phyloP scores from a whole-genome alignment of 2,888 invertebrate species.

The Subacronicta megacephala region DNA sequence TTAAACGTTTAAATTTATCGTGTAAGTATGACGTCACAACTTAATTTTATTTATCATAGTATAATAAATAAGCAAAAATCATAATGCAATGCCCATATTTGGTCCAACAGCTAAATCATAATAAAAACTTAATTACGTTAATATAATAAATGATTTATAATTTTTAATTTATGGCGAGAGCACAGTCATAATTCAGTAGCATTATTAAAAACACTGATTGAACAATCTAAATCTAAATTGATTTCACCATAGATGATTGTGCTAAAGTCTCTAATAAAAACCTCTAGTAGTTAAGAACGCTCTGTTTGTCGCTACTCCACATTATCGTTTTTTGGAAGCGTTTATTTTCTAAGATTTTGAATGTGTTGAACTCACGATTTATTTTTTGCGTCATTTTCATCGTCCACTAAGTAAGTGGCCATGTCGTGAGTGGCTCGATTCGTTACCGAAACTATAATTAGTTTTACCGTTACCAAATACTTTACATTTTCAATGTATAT shows the following conservation, averaged over 20 bases:
- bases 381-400: constrained; percentile 78
- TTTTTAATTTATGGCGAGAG: constrained; percentile 47
- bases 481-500: constrained; percentile 77
- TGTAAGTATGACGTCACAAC: constrained; percentile 41
- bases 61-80: constrained; percentile 48
- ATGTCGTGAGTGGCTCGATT: constrained; percentile 83
- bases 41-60: constrained; percentile 25
- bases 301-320: constrained; percentile 62
- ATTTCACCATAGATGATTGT: constrained; percentile 40
- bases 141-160: constrained; percentile 41
- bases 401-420: constrained; percentile 72
- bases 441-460: constrained; percentile 84
- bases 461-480: constrained; percentile 80
- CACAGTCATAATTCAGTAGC: constrained; percentile 47
- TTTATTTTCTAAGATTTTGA: constrained; percentile 70
- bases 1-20: constrained; percentile 26
- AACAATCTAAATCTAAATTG: constrained; percentile 46
- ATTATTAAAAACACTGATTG: constrained; percentile 44
- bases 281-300: constrained; percentile 38
- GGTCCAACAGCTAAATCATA: constrained; percentile 21
- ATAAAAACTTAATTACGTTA: constrained; percentile 44
- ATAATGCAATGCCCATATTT: constrained; percentile 47
- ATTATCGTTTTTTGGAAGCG: constrained; percentile 66
- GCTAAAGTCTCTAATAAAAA: constrained; percentile 34
- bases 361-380: constrained; percentile 79